phyloP scores from a whole-genome alignment of 2,113 vertebrate species.

The Chlorodrepanis virens region DNA sequence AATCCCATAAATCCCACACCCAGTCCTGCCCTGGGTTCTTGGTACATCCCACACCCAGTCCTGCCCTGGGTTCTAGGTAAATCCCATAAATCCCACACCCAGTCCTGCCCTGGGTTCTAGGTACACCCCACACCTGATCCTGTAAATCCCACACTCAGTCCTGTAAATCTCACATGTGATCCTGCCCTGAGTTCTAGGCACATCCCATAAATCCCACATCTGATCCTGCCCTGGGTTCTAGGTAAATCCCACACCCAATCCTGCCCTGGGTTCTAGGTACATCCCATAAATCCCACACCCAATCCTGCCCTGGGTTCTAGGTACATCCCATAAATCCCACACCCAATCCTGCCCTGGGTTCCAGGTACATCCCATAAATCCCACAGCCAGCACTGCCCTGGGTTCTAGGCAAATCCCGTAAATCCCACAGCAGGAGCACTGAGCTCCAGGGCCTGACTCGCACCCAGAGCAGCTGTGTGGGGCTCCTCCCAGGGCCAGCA shows the following conservation, averaged over 20 bases:
- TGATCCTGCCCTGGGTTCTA: no score
- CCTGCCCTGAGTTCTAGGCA: no score
- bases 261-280: no score
- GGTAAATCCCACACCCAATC: not conserved
- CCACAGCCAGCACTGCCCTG: not conserved
- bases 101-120: not conserved
- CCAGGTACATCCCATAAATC: constrained; percentile 53
- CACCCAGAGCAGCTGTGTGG: not conserved
- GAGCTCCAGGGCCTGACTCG: not conserved
- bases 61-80: constrained; percentile 80
- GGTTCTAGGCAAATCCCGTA: not conserved
- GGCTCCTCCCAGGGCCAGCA: not conserved
- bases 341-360: constrained; percentile 78
- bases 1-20: not conserved
- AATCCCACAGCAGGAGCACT: not conserved
- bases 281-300: not conserved
- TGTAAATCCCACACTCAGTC: no score
- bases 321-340: not conserved
- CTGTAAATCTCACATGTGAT: no score
- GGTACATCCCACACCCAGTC: not conserved
- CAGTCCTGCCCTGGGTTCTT: constrained; percentile 86
- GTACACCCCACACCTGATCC: no score
- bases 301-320: constrained; percentile 85
- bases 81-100: no score
- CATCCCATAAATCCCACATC: not conserved